Conservation (phyloP, 2,888 invertebrate genomes). For the Siphonodentalium dalli region DNA sequence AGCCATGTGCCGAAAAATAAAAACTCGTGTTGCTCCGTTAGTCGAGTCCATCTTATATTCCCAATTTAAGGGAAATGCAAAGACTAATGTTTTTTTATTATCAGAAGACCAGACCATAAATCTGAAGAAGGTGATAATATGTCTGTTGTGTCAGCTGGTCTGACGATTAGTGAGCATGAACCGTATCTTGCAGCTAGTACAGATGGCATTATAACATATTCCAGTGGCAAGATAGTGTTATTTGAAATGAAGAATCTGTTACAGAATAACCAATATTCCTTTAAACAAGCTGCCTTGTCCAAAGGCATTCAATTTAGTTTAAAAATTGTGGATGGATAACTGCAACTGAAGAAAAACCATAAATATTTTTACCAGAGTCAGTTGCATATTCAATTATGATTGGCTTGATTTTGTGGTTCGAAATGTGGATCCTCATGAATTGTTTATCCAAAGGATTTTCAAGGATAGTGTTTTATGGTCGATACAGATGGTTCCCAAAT, state of each 20-base stretch:
- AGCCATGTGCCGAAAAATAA: neutral
- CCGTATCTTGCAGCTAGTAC: slow-evolving; percentile 5
- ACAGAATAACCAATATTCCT: neutral
- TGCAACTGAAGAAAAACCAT: no score
- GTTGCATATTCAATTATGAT: no score
- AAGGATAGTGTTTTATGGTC: no score
- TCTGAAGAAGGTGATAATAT: neutral
- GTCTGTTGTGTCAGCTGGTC: neutral
- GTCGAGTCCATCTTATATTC: neutral
- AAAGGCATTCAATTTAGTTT: no score
- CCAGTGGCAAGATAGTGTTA: neutral
- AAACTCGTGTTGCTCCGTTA: neutral
- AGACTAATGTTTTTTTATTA: neutral
- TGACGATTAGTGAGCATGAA: neutral
- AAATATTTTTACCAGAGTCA: no score
- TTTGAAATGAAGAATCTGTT: neutral
- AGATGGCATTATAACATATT: neutral
- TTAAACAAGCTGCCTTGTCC: neutral
- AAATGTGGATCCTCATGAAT: no score
- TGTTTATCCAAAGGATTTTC: no score
- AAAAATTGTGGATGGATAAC: no score
- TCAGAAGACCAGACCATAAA: neutral
- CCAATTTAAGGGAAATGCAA: neutral
- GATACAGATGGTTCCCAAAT: no score
- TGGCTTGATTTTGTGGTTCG: no score